Evolutionary conservation across 2,888 invertebrate genomes (phyloP).

Genomic region (Timema podura): DNA sequence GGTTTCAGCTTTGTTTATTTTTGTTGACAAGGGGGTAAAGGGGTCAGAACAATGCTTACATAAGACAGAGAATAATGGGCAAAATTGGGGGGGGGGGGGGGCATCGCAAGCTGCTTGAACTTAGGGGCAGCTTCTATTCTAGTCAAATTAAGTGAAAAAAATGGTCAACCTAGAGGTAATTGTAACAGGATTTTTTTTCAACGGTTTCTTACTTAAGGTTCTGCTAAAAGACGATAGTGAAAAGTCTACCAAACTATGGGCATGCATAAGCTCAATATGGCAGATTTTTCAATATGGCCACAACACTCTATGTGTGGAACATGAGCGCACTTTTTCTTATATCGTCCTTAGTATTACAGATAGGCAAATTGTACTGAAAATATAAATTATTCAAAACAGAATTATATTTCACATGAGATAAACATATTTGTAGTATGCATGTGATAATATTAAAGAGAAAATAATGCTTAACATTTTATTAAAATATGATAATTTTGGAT

Average conservation of each 20-base stretch:
- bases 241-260: conserved; percentile 4
- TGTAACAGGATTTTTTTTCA: neutral
- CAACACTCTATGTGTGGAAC: too few relatives aligned
- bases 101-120: too few relatives aligned
- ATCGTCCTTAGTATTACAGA: neutral
- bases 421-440: neutral
- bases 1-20: too few relatives aligned
- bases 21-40: too few relatives aligned
- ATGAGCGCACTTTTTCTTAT: neutral
- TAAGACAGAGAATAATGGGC: too few relatives aligned
- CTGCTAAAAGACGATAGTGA: neutral
- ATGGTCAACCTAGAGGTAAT: neutral
- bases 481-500: too few relatives aligned
- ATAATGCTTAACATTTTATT: too few relatives aligned
- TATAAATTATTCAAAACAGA: neutral
- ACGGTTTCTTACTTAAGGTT: neutral
- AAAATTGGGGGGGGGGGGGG: too few relatives aligned
- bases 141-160: neutral
- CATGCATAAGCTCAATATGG: neutral
- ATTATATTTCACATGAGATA: neutral
- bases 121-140: too few relatives aligned
- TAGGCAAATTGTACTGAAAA: neutral
- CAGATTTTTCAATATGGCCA: neutral
- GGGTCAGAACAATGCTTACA: too few relatives aligned
- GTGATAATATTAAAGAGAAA: too few relatives aligned